A percentile compares a stretch with the other conserved stretches of the same genome.
Conservation (phyloP, 2,888 invertebrate species). For the Pseudeuparius sepicola region DNA sequence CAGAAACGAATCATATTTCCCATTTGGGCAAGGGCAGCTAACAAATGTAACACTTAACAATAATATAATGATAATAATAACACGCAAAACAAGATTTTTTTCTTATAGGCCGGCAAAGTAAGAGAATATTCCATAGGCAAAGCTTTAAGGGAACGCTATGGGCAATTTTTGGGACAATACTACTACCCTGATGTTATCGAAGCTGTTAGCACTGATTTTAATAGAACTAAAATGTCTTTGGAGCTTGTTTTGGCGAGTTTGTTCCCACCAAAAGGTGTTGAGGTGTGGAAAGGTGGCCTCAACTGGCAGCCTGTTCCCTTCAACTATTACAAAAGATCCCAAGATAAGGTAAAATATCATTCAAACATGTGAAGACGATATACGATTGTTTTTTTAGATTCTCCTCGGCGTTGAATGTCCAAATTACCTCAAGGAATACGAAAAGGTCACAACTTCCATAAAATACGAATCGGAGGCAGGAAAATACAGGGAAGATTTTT, state of each 20-base stretch:
- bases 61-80: conserved; percentile 20
- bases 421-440: conserved; percentile 19
- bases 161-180: conserved; percentile 44
- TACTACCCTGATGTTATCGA: conserved; percentile 47
- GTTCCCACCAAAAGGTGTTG: conserved; percentile 47
- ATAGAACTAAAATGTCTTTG: conserved; percentile 63
- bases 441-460: conserved; percentile 23
- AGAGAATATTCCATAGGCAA: conserved; percentile 47
- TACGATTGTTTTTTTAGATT: background rate
- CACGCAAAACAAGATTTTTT: too few species aligned
- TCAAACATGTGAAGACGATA: too few species aligned
- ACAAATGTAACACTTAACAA: conserved; percentile 67
- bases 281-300: conserved; percentile 46
- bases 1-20: conserved; percentile 52
- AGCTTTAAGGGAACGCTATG: conserved; percentile 51
- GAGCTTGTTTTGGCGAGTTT: conserved; percentile 56
- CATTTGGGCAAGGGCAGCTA: conserved; percentile 64
- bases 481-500: conserved; percentile 39
- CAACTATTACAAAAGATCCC: conserved; percentile 53
- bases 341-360: conserved; percentile 22
- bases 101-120: conserved; percentile 28
- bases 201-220: conserved; percentile 56
- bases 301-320: conserved; percentile 74
- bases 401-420: conserved; percentile 24
- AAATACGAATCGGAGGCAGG: conserved; percentile 39